phyloP scores from a whole-genome alignment of 2,888 invertebrate genomes.

The Rutpela maculata region DNA sequence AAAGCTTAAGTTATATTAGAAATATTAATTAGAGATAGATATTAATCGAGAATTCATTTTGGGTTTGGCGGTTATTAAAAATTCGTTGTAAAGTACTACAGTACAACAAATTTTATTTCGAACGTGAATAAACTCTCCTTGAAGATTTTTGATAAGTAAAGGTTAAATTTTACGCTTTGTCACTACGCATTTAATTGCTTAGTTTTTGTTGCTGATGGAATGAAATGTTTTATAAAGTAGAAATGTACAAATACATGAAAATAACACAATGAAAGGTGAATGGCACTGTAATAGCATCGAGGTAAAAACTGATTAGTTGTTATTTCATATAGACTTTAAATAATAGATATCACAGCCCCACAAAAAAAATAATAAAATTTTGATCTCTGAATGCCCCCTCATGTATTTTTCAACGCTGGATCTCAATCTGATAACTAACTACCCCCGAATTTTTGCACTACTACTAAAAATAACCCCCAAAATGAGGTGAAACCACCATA shows the following conservation, averaged over 20 bases:
- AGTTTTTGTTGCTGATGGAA: background rate
- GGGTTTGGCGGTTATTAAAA: background rate
- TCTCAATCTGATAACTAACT: too few relatives aligned
- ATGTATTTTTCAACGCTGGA: too few relatives aligned
- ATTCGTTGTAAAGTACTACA: background rate
- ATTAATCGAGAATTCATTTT: background rate
- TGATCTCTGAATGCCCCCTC: too few relatives aligned
- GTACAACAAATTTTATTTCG: background rate
- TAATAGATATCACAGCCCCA: too few relatives aligned
- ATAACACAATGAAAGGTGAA: background rate
- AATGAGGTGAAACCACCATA: too few relatives aligned
- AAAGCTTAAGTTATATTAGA: background rate
- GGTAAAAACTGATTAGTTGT: background rate
- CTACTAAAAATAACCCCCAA: too few relatives aligned
- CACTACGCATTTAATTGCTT: background rate
- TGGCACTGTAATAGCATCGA: background rate
- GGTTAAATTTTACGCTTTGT: background rate
- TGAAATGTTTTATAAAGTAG: background rate
- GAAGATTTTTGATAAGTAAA: conserved; percentile 3
- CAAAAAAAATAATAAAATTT: too few relatives aligned
- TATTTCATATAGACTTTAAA: background rate
- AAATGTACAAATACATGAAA: background rate
- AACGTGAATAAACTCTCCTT: background rate
- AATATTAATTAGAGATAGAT: background rate
- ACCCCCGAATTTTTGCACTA: too few relatives aligned